Evolutionary conservation across 2,888 invertebrate species (phyloP).

Genomic region (Eristalis arbustorum): DNA sequence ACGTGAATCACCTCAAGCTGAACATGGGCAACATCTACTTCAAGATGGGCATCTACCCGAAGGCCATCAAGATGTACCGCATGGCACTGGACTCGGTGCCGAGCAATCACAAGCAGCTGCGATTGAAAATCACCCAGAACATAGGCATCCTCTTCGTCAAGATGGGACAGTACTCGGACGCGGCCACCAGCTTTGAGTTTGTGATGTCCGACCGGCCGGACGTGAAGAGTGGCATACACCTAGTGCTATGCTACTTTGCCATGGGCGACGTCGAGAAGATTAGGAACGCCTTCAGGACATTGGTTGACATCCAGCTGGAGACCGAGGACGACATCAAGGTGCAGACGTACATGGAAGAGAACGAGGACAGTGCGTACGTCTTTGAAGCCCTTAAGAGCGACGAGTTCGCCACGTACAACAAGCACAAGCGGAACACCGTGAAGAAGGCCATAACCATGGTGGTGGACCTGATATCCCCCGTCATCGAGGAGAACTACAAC

Average conservation of each 20-base stretch:
- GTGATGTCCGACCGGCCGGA: constrained; percentile 98
- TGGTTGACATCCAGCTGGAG: constrained; percentile 93
- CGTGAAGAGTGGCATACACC: constrained; percentile 92
- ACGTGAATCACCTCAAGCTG: constrained; percentile 95
- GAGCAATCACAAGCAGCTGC: constrained; percentile 94
- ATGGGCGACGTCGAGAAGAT: constrained; percentile 95
- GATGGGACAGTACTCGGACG: constrained; percentile 98
- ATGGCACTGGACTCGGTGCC: constrained; percentile 99
- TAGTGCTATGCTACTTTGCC: constrained; percentile 93
- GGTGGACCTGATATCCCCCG: constrained; percentile 93
- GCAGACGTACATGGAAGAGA: constrained; percentile 77
- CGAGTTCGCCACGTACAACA: constrained; percentile 87
- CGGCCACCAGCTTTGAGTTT: constrained; percentile 97
- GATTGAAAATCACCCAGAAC: constrained; percentile 98
- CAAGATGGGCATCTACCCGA: constrained; percentile 94
- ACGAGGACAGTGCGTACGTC: constrained; percentile 80
- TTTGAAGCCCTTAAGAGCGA: constrained; percentile 89
- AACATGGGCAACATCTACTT: constrained; percentile 99
- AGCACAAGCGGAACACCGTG: constrained; percentile 86
- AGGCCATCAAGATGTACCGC: constrained; percentile 97
- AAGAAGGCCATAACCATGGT: constrained; percentile 92
- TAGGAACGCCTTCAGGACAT: constrained; percentile 93
- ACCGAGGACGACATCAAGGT: constrained; percentile 90
- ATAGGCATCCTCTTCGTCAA: constrained; percentile 94
- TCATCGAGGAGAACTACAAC: constrained; percentile 87